A percentile compares a stretch with the other conserved stretches of the same genome.
Evolutionary conservation across 2,113 vertebrate species (phyloP).

Genomic region (Jaculus jaculus): DNA sequence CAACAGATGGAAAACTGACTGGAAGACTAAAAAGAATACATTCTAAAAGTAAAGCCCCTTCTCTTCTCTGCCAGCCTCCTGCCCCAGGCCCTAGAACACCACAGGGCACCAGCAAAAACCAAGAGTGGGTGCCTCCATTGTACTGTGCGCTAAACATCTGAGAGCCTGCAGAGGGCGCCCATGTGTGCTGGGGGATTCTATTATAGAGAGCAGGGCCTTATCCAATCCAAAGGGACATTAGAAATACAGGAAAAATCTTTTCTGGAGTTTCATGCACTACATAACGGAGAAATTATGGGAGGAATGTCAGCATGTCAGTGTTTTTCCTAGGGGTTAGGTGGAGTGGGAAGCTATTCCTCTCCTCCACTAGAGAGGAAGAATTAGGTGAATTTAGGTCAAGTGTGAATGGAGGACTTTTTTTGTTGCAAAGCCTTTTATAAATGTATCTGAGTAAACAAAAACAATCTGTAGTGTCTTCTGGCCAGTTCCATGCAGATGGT

Average conservation of each 20-base stretch:
- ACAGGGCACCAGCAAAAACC: not conserved
- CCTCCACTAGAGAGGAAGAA: not conserved
- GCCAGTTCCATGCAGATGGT: not conserved
- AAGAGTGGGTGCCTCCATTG: not conserved
- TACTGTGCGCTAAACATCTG: not conserved
- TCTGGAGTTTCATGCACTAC: not conserved
- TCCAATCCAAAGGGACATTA: not conserved
- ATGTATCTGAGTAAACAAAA: slow-evolving; percentile 47
- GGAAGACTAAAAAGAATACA: not conserved
- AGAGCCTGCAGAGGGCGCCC: not conserved
- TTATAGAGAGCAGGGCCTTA: not conserved
- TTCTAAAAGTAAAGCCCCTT: not conserved
- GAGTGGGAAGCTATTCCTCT: not conserved
- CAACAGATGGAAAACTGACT: not conserved
- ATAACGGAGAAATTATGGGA: not conserved
- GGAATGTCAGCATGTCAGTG: not conserved
- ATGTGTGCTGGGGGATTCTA: not conserved
- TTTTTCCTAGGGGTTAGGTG: not conserved
- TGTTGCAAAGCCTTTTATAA: slow-evolving; percentile 50
- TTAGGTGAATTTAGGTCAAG: slow-evolving; percentile 10
- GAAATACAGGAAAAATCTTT: not conserved
- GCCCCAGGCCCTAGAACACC: not conserved
- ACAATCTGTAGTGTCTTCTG: slow-evolving; percentile 32
- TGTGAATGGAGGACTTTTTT: not conserved
- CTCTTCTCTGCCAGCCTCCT: not conserved